phyloP scores from a whole-genome alignment of 53 echinoderm and acorn worm species.

The Paracentrotus lividus region DNA sequence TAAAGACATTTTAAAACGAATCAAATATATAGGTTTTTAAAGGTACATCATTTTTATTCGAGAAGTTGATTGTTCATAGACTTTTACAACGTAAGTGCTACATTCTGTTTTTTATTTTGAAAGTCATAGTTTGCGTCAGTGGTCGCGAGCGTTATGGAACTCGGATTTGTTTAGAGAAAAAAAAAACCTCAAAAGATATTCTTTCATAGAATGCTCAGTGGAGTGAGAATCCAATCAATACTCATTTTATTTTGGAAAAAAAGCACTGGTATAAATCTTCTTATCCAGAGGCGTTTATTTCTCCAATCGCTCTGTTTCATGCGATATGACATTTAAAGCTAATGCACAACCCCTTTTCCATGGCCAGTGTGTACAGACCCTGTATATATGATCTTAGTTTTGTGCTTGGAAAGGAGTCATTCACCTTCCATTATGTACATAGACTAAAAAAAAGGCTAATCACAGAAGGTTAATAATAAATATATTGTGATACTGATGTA shows the following conservation, averaged over 20 bases:
- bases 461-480: constrained; percentile 3
- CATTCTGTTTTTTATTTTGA: not conserved
- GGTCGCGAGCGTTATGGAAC: not conserved
- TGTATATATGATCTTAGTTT: not conserved
- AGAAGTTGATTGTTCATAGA: not conserved
- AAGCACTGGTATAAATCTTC: not conserved
- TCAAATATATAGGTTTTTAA: not conserved
- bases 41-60: not conserved
- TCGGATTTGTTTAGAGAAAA: not conserved
- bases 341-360: not conserved
- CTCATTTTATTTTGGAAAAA: too few relatives aligned
- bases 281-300: not conserved
- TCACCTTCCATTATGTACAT: constrained; percentile 46
- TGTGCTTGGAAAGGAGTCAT: not conserved
- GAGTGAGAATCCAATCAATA: not conserved
- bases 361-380: not conserved
- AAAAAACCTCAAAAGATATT: not conserved
- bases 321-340: not conserved
- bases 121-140: not conserved
- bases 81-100: not conserved
- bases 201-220: not conserved
- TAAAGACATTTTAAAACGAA: not conserved
- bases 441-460: constrained; percentile 42
- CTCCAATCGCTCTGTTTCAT: not conserved
- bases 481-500: not conserved